phyloP scores from a whole-genome alignment of 2,113 vertebrate genomes.

The Athene cunicularia region DNA sequence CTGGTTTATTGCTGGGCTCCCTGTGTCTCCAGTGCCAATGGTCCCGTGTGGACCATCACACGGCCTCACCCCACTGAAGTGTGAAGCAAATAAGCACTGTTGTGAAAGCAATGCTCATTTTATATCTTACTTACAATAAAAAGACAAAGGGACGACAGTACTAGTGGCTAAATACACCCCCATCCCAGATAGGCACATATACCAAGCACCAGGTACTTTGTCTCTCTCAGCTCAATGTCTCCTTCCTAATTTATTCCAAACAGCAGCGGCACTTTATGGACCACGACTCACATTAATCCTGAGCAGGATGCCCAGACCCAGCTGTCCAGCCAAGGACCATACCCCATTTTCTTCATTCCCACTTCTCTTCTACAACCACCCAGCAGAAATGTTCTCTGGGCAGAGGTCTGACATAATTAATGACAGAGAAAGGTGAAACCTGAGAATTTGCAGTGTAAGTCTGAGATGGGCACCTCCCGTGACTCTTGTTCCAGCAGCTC shows the following conservation, averaged over 20 bases:
- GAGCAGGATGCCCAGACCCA: neutral
- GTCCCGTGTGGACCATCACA: neutral
- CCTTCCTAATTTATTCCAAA: neutral
- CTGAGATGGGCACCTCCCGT: fast-evolving
- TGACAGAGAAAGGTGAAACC: neutral
- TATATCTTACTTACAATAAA: neutral
- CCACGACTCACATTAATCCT: neutral
- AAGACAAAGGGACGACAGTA: neutral
- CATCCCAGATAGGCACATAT: neutral
- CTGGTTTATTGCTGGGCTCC: neutral
- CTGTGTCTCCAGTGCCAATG: neutral
- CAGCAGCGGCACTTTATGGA: neutral
- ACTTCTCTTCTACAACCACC: neutral
- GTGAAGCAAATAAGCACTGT: neutral
- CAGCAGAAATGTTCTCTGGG: neutral
- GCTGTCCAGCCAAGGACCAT: neutral
- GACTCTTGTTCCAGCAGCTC: neutral
- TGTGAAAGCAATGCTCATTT: neutral
- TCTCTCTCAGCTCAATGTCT: neutral
- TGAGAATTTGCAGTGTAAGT: neutral
- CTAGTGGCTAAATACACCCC: neutral
- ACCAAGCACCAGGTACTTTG: neutral
- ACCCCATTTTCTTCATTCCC: neutral
- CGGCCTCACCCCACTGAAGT: fast-evolving
- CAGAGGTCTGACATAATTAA: neutral